Conservation (phyloP, 1,140 invertebrate genomes). For the Aradophagus sp. region DNA sequence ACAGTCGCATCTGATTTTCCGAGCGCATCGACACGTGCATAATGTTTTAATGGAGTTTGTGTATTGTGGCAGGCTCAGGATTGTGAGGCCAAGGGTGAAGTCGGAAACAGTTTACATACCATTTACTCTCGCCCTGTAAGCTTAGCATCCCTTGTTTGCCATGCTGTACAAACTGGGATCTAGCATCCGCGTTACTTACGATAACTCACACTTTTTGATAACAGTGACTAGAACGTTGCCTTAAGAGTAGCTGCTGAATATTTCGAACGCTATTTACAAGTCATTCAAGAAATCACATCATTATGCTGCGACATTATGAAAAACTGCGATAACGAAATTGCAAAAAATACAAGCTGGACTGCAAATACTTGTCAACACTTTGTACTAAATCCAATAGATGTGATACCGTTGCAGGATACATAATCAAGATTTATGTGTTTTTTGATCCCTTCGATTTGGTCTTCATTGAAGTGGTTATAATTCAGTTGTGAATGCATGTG, state of each 20-base stretch:
- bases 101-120: constrained; percentile 74
- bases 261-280: constrained; percentile 55
- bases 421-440: too few relatives aligned
- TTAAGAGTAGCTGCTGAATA: constrained; percentile 47
- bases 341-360: too few relatives aligned
- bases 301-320: too few relatives aligned
- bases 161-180: constrained; percentile 65
- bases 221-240: constrained; percentile 52
- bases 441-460: too few relatives aligned
- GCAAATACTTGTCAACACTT: too few relatives aligned
- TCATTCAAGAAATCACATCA: constrained; percentile 49
- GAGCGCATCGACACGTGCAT: constrained; percentile 75
- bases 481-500: too few relatives aligned
- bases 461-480: too few relatives aligned
- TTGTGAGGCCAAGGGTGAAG: constrained; percentile 67
- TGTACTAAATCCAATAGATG: too few relatives aligned
- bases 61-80: constrained; percentile 62
- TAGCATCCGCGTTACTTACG: constrained; percentile 54
- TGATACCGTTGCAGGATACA: too few relatives aligned
- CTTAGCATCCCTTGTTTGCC: constrained; percentile 64
- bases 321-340: too few relatives aligned
- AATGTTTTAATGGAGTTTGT: constrained; percentile 77
- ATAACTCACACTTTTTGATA: constrained; percentile 52
- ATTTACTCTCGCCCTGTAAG: constrained; percentile 73
- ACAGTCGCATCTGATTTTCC: constrained; percentile 73